phyloP scores from a whole-genome alignment of 2,113 vertebrate species.

The Bolborhynchus lineola region DNA sequence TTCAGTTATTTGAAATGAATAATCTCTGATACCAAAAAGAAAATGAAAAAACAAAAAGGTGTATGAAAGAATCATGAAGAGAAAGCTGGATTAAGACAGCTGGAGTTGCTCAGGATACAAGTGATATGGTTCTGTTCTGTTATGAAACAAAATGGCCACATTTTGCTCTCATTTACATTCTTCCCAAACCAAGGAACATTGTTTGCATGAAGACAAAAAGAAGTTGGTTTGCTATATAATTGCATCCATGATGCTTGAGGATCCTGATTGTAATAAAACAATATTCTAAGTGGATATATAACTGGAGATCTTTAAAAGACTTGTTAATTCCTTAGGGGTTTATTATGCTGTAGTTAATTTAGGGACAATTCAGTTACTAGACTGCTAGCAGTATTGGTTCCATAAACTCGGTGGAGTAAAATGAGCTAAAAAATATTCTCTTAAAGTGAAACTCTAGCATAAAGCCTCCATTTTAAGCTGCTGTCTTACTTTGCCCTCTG shows the following conservation, averaged over 20 bases:
- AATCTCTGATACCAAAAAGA: background rate
- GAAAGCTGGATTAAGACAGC: background rate
- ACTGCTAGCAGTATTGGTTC: background rate
- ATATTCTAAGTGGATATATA: background rate
- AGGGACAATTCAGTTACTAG: conserved; percentile 10
- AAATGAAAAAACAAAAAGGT: background rate
- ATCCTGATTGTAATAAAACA: background rate
- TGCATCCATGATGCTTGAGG: background rate
- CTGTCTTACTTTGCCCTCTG: background rate
- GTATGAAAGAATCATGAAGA: background rate
- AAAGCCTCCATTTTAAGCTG: background rate
- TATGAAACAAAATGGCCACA: background rate
- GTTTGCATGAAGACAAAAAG: background rate
- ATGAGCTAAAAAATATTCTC: background rate
- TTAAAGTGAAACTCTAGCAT: background rate
- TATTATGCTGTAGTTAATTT: background rate
- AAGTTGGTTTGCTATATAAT: conserved; percentile 19
- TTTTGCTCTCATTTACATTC: conserved; percentile 38
- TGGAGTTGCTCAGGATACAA: background rate
- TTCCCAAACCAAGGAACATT: conserved; percentile 13
- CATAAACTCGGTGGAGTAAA: background rate
- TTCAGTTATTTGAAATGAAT: background rate
- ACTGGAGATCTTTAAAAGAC: background rate
- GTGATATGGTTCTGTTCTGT: background rate
- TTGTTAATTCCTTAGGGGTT: background rate